These are phyloP conservation scores for Tinamus guttatus DNA, from an alignment of 2,113 vertebrate species.

Conservation along the genomic window DNA sequence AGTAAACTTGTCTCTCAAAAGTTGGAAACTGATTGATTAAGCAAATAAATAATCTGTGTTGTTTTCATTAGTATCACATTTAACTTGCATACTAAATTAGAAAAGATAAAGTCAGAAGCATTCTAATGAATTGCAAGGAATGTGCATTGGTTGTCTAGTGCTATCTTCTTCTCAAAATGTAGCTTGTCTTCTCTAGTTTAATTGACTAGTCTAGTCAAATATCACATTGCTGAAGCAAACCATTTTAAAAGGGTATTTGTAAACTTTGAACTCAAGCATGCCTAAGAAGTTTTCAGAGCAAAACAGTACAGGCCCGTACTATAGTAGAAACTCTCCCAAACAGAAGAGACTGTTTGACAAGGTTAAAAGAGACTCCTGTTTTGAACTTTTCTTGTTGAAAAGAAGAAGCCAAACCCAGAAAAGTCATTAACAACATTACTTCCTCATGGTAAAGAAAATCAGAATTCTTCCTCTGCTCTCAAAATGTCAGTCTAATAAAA, in stretches of 20 bases:
- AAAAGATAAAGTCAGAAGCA: constrained; percentile 38
- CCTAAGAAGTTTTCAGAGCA: constrained; percentile 18
- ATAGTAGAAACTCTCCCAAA: background rate
- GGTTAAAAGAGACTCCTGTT: background rate
- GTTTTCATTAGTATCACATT: constrained; percentile 52
- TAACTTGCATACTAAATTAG: constrained; percentile 35
- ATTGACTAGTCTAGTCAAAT: constrained; percentile 61
- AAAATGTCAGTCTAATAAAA: background rate
- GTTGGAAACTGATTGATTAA: constrained; percentile 64
- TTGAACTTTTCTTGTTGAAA: background rate
- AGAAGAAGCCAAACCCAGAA: background rate
- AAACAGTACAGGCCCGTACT: background rate
- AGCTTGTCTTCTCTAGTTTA: constrained; percentile 62
- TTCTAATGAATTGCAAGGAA: constrained; percentile 46
- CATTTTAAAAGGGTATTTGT: background rate
- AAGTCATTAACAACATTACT: background rate
- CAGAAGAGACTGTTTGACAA: background rate
- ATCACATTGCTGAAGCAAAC: background rate
- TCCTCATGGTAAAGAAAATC: background rate
- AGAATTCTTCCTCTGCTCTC: background rate
- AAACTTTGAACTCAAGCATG: constrained; percentile 27
- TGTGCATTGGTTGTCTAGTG: constrained; percentile 40
- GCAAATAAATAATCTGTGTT: constrained; percentile 38
- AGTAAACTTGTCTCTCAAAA: constrained; percentile 49
- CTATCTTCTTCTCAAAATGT: constrained; percentile 25